These are phyloP conservation scores for Dromococcyx pavoninus DNA, from an alignment of 2,797 vertebrate species.

Conservation along the genomic window DNA sequence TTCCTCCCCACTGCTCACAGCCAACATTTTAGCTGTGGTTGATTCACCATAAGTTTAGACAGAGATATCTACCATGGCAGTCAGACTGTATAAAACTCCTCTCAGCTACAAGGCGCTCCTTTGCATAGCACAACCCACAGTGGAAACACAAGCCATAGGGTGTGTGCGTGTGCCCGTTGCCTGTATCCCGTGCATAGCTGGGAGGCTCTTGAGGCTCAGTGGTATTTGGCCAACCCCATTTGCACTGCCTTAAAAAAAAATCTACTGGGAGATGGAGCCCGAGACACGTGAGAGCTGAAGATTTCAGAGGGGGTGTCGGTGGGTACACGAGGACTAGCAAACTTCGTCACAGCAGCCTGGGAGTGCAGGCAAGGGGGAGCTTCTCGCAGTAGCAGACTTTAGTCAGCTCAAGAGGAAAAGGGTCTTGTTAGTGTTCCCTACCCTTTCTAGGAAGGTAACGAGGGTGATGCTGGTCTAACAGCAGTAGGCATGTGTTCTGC, in stretches of 20 bases:
- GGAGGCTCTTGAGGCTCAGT: not conserved
- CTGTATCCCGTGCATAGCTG: slow-evolving; percentile 13
- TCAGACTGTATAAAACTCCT: not conserved
- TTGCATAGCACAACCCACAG: not conserved
- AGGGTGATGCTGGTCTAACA: not conserved
- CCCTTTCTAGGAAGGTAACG: not conserved
- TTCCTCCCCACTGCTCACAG: not conserved
- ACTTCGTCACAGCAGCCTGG: not conserved
- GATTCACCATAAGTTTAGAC: not conserved
- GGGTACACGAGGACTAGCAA: not conserved
- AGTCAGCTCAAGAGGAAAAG: not conserved
- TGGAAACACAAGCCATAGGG: slow-evolving; percentile 37
- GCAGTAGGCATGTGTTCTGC: not conserved
- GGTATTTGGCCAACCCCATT: slow-evolving; percentile 4
- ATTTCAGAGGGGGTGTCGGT: accelerated
- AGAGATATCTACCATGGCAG: not conserved
- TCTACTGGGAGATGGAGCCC: not conserved
- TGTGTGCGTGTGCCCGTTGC: not conserved
- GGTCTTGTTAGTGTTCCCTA: accelerated
- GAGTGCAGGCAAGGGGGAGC: not conserved
- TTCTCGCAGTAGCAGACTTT: accelerated
- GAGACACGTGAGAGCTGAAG: not conserved
- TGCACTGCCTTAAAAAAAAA: not conserved
- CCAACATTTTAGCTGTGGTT: not conserved
- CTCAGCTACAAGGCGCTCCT: slow-evolving; percentile 1